A percentile compares a stretch with the other conserved stretches of the same genome.
Conservation (phyloP, 2,113 vertebrate species). For the Sisor rabdophorus region DNA sequence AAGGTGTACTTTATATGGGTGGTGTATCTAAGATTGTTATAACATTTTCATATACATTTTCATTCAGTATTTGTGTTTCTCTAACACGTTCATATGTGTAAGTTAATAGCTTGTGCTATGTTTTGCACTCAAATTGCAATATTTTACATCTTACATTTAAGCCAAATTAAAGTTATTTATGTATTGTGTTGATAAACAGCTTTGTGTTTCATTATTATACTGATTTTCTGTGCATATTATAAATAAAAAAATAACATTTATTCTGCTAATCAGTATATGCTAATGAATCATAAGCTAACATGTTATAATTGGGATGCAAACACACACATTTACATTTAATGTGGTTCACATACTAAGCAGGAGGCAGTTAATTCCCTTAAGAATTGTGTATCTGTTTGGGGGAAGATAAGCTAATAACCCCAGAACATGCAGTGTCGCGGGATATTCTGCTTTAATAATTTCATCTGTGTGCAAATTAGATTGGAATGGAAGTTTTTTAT, state of each 20-base stretch:
- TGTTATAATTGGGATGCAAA: slow-evolving; percentile 5
- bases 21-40: not conserved
- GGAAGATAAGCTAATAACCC: slow-evolving; percentile 70
- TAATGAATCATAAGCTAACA: not conserved
- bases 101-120: not conserved
- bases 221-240: not conserved
- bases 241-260: not conserved
- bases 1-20: not conserved
- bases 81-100: not conserved
- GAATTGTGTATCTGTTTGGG: slow-evolving; percentile 60
- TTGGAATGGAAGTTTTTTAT: slow-evolving; percentile 59
- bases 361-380: slow-evolving; percentile 60
- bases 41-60: too few species aligned
- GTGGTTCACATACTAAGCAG: slow-evolving; percentile 31
- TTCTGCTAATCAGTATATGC: not conserved
- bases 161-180: not conserved
- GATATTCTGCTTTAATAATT: slow-evolving; percentile 67
- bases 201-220: not conserved
- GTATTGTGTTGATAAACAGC: not conserved
- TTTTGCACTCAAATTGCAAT: not conserved
- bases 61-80: too few species aligned
- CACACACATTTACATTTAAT: slow-evolving; percentile 5
- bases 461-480: slow-evolving; percentile 80
- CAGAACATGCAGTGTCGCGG: slow-evolving; percentile 60
- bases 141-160: not conserved